phyloP scores from a whole-genome alignment of 2,888 invertebrate species.

The Drosophila setosimentum region DNA sequence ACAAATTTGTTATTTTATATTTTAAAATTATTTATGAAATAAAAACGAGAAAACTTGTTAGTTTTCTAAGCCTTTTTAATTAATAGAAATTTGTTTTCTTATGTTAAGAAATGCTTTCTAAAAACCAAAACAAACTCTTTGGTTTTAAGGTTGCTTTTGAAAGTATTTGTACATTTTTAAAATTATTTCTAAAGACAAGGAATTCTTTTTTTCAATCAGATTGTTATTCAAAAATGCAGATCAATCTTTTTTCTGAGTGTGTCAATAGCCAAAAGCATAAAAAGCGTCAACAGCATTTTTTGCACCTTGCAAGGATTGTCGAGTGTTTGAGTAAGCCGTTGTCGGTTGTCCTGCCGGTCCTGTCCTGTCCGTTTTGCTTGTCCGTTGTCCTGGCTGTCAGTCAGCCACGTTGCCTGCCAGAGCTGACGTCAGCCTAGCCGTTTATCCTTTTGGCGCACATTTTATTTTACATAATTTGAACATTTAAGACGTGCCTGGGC shows the following conservation, averaged over 20 bases:
- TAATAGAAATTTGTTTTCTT: too few relatives aligned
- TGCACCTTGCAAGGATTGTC: slow-evolving; percentile 72
- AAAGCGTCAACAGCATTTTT: slow-evolving; percentile 60
- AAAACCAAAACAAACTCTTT: neutral
- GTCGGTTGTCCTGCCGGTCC: slow-evolving; percentile 19
- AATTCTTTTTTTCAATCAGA: neutral
- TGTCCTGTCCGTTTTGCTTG: slow-evolving; percentile 3
- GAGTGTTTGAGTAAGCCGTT: slow-evolving; percentile 58
- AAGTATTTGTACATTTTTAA: neutral
- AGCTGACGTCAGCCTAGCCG: slow-evolving; percentile 74
- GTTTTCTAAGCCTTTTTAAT: too few relatives aligned
- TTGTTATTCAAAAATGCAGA: neutral
- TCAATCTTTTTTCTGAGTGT: neutral
- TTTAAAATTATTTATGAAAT: too few relatives aligned
- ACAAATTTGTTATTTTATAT: too few relatives aligned
- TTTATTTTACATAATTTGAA: slow-evolving; percentile 80
- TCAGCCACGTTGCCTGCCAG: slow-evolving; percentile 33
- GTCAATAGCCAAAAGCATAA: neutral
- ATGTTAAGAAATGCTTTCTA: too few relatives aligned
- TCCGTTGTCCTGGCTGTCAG: slow-evolving; percentile 53
- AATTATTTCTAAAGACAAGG: neutral
- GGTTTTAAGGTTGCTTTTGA: rapidly evolving
- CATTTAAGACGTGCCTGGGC: slow-evolving; percentile 80
- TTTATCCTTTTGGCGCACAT: slow-evolving; percentile 75
- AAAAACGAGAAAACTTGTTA: too few relatives aligned